Evolutionary conservation across 1,140 invertebrate genomes (phyloP), one percentile per base, ranked within the genome.

Genomic region (Popillia japonica): DNA sequence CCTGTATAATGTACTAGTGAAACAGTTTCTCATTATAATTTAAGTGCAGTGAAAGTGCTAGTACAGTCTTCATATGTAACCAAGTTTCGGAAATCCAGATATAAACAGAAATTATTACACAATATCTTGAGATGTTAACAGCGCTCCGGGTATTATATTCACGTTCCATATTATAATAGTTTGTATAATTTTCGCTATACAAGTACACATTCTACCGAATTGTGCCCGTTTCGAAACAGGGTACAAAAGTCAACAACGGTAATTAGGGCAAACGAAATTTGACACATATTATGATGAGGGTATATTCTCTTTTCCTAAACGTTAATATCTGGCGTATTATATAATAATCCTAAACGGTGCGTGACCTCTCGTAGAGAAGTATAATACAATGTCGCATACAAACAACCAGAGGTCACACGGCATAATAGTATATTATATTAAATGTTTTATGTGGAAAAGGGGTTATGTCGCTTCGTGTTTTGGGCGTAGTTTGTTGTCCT

Each of bases 271-370:
- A 68, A 68, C 61, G 61, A 17, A 27, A 68, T 68, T 68, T 68
- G 61, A 68, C 61, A 68, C 61, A 68, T 68, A 68, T 68, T 68
- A 68, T 68, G 61, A 68, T 34, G 61, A 68, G 61, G 61, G 61
- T 68, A 68, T 10, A 27, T 10, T 17, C 61, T 14, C 61, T 68
- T 4, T 14, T 68, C 22, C 22, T 22, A 27, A 68, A 20, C 61
- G 61, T 68, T 68, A 68, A 68, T 68, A 68, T 68, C 22, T 34
- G 61, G 0, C 22, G 61, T 68, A 68, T 68, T 68, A 68, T 68
- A 34, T 34, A 68, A 27, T 68, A 68, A 68, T 68, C 61, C 22
- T 14, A 14, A 23, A 34, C 61, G 22, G 61, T 68, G 27, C 61
- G 61, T 68, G 61, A 68, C 61, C 61, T 68, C 17, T 9, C 7